Evolutionary conservation across 2,888 invertebrate genomes (phyloP), one percentile per base, ranked within the genome.

Genomic region (Luperina nickerlii): DNA sequence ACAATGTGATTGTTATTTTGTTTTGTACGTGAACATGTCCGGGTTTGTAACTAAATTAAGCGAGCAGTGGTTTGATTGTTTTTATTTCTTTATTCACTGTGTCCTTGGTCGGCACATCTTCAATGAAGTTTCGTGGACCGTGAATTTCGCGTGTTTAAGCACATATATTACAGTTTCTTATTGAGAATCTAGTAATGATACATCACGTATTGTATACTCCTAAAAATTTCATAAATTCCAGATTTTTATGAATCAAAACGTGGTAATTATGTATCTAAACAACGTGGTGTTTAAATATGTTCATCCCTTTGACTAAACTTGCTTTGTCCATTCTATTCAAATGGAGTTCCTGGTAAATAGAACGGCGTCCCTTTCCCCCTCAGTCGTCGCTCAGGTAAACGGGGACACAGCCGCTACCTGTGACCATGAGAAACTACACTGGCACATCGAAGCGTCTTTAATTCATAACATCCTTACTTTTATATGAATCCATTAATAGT

Each of bases 381-480:
- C 91, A 90, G 90, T 89, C 90, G 87, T 84, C 84, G 89, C 92
- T 91, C 96, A 96, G 96, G 96, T 96, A 96, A 95, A 94, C 94
- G 92, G 91, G 93, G 91, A 89, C 92, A 89, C 88, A 91, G 88
- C 87, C 90, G 93, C 95, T 96, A 96, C 96, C 96, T 96, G 96
- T 94, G 94, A 91, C 94, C 94, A 94, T 93, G 93, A 92, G 92
- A 92, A 91, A 92, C 89, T 80, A 89, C 88, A 89, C 89, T 83
- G 65, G 79, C 87, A 91, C 87, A 87, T 92, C 83, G 87, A 88
- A 90, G 90, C 90, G 84, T 87, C 88, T 91, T 91, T 90, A 89
- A 91, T 92, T 92, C 90, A 92, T 92, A 83, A 89, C 84, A 89
- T 89, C 77, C 82, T 84, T 82, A 87, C 83, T 88, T 88, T 87